Conservation (phyloP, 1,140 invertebrate species). For the Eurosta solidaginis region DNA sequence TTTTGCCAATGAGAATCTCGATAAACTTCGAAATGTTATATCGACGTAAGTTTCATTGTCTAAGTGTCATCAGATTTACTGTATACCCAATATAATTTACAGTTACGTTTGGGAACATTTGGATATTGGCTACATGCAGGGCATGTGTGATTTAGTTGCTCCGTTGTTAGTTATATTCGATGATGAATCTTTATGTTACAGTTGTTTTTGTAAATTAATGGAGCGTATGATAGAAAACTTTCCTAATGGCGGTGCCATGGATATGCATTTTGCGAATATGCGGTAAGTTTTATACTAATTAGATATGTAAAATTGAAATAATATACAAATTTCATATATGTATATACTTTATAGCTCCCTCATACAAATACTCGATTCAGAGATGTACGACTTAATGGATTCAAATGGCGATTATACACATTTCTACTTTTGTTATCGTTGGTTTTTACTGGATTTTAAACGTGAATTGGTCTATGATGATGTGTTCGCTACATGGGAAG, state of each 20-base stretch:
- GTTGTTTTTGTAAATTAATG: conserved; percentile 88
- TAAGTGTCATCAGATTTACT: not conserved
- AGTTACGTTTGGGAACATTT: conserved; percentile 92
- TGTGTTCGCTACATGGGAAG: conserved; percentile 88
- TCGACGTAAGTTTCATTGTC: conserved; percentile 75
- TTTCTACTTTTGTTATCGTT: conserved; percentile 95
- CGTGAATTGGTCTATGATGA: conserved; percentile 87
- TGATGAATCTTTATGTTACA: conserved; percentile 85
- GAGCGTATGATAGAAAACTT: conserved; percentile 86
- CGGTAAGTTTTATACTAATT: conserved; percentile 61
- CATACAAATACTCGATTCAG: conserved; percentile 85
- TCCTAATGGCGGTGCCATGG: conserved; percentile 89
- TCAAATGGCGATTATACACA: conserved; percentile 92
- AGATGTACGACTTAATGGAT: conserved; percentile 91
- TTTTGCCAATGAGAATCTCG: conserved; percentile 82
- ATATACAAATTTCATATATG: not conserved
- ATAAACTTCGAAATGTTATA: conserved; percentile 90
- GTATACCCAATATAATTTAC: not conserved
- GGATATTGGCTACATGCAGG: conserved; percentile 84
- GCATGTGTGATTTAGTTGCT: conserved; percentile 93
- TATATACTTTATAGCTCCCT: conserved; percentile 63
- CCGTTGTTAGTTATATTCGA: conserved; percentile 88
- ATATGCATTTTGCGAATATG: conserved; percentile 92
- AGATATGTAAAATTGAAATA: not conserved
- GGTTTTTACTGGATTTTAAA: conserved; percentile 74